Conservation (phyloP, 2,113 vertebrate genomes). For the Ariopsis seemanni region DNA sequence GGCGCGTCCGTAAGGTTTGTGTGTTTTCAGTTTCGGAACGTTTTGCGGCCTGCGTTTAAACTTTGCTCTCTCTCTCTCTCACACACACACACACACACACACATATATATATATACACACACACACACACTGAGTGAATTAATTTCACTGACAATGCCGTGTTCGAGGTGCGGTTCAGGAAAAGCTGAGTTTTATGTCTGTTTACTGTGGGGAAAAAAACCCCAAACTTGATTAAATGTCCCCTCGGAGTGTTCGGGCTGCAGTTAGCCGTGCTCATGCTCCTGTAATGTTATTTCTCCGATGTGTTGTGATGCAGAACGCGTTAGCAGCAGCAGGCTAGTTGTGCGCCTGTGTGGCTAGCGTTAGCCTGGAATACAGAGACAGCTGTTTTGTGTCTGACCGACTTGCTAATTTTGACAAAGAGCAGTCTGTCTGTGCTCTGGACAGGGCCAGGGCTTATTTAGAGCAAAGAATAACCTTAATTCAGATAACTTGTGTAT, state of each 20-base stretch:
- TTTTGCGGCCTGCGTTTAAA: slow-evolving; percentile 48
- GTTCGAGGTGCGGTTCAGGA: neutral
- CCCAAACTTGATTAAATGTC: neutral
- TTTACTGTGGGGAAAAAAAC: neutral
- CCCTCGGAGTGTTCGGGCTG: neutral
- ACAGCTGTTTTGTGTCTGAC: slow-evolving; percentile 58
- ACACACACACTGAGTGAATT: neutral
- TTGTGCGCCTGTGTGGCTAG: neutral
- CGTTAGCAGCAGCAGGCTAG: slow-evolving; percentile 24
- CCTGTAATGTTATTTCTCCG: neutral
- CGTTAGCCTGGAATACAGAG: slow-evolving; percentile 26
- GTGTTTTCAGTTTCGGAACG: neutral
- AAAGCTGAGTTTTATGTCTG: neutral
- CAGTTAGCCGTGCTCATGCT: neutral
- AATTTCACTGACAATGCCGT: slow-evolving; percentile 12
- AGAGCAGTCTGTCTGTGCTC: slow-evolving; percentile 36
- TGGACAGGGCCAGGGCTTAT: neutral
- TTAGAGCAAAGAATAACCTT: neutral
- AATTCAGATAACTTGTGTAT: neutral
- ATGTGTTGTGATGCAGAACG: neutral
- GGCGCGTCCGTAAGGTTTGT: slow-evolving; percentile 90
- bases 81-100: neutral
- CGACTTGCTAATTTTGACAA: slow-evolving; percentile 54
- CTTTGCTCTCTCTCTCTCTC: slow-evolving; percentile 35
- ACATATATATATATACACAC: neutral